Evolutionary conservation across 92 coral and sea anemone species (phyloP).

Genomic region (Phenganax marumi): DNA sequence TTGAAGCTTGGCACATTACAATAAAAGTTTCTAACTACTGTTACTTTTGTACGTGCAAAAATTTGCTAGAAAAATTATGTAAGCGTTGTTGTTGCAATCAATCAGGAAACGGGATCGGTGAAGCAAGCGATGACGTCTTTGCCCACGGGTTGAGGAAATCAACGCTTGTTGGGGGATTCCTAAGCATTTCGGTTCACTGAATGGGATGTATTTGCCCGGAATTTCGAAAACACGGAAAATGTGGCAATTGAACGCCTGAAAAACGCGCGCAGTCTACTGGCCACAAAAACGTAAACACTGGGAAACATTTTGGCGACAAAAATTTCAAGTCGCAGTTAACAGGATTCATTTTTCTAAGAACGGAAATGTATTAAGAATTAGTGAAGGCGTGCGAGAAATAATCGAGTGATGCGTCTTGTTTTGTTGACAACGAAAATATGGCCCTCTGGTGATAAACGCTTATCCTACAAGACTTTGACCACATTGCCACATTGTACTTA

Average conservation of each 20-base stretch:
- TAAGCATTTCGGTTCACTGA: background rate
- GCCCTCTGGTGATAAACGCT: background rate
- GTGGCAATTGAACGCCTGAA: background rate
- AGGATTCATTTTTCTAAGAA: background rate
- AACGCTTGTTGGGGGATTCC: slow-evolving; percentile 7
- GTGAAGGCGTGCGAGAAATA: slow-evolving; percentile 17
- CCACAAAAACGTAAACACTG: background rate
- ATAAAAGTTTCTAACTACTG: no score
- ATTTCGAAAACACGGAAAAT: background rate
- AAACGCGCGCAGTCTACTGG: background rate
- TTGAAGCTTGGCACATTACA: background rate
- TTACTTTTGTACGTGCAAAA: background rate
- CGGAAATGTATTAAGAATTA: slow-evolving; percentile 13
- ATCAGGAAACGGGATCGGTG: slow-evolving; percentile 4
- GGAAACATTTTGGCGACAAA: background rate
- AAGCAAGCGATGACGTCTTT: slow-evolving; percentile 7
- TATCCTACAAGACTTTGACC: background rate
- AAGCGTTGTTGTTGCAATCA: background rate
- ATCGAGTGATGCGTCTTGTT: background rate
- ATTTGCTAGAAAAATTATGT: background rate
- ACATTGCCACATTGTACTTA: background rate
- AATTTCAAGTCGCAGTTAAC: slow-evolving; percentile 6
- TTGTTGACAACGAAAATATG: background rate
- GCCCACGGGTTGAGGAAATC: slow-evolving; percentile 10
- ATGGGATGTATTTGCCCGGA: slow-evolving; percentile 1